Evolutionary conservation across 2,888 invertebrate genomes (phyloP), one percentile per base, ranked within the genome.

Genomic region (Ectemnius continuus): DNA sequence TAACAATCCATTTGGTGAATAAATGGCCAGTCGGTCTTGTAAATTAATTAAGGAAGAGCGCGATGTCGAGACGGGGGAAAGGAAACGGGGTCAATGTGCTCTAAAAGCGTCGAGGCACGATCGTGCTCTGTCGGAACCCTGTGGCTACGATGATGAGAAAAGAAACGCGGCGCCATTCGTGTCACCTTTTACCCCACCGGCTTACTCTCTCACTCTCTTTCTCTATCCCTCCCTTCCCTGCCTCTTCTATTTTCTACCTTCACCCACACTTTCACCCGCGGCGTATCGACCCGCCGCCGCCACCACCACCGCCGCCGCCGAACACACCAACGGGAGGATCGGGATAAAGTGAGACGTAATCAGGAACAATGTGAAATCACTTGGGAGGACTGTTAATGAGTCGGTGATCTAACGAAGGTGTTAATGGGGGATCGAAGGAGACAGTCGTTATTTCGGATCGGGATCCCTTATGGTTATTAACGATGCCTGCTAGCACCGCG

Each of bases 61-160:
- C 56, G 20, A 2, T 0, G 8, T 14, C 56, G 57, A 52, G 18
- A 47, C 67, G 66, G 46, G 57, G 56, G 47, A 60, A 58, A 46
- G 70, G 61, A 70, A 81, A 81, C 73, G 72, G 62, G 82, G 77
- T 77, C 79, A 79, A 63, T 60, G 69, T 75, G 79, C 69, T 52
- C 52, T 69, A 73, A 70, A 61, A 63, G 62, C 58, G 72, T 61
- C 73, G 36, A 8, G 36, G 36, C 36, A 36, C 36, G 36, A 36
- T 36, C 36, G 75, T 75, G 65, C 52, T 71, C 68, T 70, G 45
- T 52, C 61, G 76, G 75, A 76, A 80, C 83, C 80, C 83, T 67
- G 73, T 58, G 83, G 78, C 76, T 75, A 73, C 71, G 76, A 76
- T 83, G 83, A 82, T 78, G 82, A 82, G 82, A 80, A 82, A 83